These are phyloP conservation scores for Bruchidius siliquastri DNA, from an alignment of 2,888 invertebrate genomes.

Conservation along the genomic window DNA sequence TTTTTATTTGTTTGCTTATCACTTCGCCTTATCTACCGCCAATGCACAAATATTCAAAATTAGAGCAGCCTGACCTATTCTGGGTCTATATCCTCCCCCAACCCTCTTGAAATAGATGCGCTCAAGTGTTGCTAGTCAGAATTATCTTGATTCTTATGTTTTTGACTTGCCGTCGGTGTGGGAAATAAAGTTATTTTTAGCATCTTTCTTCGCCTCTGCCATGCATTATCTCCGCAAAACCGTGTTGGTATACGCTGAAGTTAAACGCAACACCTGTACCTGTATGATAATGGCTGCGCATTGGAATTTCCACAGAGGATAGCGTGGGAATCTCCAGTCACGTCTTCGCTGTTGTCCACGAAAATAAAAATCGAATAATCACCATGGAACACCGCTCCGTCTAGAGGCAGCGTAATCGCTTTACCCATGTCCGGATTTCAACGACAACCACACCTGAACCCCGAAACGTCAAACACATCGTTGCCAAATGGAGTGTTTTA, in stretches of 20 bases:
- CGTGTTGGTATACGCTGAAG: neutral
- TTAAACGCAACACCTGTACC: neutral
- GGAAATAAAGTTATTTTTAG: neutral
- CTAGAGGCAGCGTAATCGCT: neutral
- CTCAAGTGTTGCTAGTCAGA: too few relatives aligned
- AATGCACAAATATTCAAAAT: too few relatives aligned
- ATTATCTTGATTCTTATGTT: too few relatives aligned
- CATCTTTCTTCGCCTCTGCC: neutral
- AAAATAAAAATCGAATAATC: neutral
- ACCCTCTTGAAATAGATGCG: too few relatives aligned
- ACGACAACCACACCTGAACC: neutral
- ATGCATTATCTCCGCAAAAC: neutral
- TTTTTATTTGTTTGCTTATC: too few relatives aligned
- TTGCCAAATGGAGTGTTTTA: neutral
- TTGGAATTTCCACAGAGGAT: neutral
- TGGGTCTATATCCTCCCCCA: too few relatives aligned
- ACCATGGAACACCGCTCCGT: neutral
- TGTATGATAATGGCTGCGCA: neutral
- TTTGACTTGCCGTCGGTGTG: neutral
- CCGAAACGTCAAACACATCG: neutral
- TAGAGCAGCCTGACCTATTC: too few relatives aligned
- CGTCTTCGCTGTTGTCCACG: neutral
- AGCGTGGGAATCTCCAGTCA: neutral
- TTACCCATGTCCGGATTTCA: neutral
- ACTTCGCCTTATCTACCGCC: too few relatives aligned